Conservation (phyloP, 2,113 vertebrate species). For the Cyanistes caeruleus region DNA sequence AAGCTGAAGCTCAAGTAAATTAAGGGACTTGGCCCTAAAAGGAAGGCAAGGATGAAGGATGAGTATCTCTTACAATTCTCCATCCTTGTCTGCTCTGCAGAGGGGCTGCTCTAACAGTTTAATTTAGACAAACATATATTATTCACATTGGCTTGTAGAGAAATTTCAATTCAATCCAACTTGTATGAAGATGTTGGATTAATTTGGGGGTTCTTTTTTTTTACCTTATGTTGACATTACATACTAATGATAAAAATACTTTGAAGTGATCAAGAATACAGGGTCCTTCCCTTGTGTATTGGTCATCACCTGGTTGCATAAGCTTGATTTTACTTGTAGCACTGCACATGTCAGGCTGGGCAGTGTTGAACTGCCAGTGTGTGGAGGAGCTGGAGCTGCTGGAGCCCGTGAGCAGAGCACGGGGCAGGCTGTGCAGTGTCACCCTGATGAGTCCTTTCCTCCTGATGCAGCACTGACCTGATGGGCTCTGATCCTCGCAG, state of each 20-base stretch:
- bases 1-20: not conserved
- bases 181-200: not conserved
- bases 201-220: fast-evolving
- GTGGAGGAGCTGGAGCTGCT: not conserved
- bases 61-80: not conserved
- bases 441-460: not conserved
- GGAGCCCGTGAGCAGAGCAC: not conserved
- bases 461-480: not conserved
- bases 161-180: not conserved
- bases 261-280: not conserved
- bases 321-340: not conserved
- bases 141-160: not conserved
- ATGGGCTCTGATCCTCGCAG: not conserved
- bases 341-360: fast-evolving
- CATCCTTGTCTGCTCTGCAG: not conserved
- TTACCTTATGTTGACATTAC: not conserved
- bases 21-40: not conserved
- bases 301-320: not conserved
- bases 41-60: not conserved
- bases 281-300: not conserved
- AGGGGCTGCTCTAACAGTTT: not conserved
- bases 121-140: not conserved
- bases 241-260: not conserved
- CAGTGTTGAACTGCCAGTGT: not conserved
- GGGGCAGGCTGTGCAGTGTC: not conserved